Evolutionary conservation across 2,888 invertebrate genomes (phyloP).

Genomic region (Chorisops tibialis): DNA sequence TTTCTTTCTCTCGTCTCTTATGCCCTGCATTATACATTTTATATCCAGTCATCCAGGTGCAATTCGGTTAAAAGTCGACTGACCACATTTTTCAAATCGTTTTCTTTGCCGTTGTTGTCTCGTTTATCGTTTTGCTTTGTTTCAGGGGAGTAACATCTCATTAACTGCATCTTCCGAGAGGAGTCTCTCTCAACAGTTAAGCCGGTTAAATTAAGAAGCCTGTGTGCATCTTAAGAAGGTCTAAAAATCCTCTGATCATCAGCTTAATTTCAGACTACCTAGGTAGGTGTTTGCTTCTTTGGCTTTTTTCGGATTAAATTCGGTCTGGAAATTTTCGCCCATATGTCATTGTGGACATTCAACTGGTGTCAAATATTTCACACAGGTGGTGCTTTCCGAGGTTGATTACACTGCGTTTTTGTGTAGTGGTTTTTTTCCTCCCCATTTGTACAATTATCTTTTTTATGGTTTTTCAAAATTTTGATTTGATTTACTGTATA

Average conservation of each 20-base stretch:
- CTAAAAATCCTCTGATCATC: constrained; percentile 14
- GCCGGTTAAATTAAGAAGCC: neutral
- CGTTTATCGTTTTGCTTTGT: constrained; percentile 9
- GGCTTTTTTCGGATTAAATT: neutral
- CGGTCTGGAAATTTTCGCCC: neutral
- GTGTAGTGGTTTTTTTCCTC: constrained; percentile 5
- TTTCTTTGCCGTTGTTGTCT: constrained; percentile 2
- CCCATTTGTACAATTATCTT: neutral
- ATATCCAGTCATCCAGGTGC: constrained; percentile 22
- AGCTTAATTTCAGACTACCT: neutral
- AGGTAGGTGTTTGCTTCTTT: neutral
- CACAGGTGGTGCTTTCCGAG: constrained; percentile 32
- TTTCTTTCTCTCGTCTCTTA: neutral
- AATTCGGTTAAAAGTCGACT: constrained; percentile 21
- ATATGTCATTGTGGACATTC: constrained; percentile 28
- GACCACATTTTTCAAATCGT: constrained; percentile 21
- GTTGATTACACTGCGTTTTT: neutral
- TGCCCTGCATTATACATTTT: neutral
- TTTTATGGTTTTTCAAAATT: constrained; percentile 3
- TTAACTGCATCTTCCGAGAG: constrained; percentile 1
- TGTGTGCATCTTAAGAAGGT: neutral
- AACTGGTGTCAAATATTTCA: constrained; percentile 33
- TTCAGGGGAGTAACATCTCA: constrained; percentile 15
- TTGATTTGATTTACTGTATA: constrained; percentile 41
- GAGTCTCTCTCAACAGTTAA: no score